A percentile compares a stretch with the other conserved stretches of the same genome.
Conservation (phyloP, 2,113 vertebrate species). For the Tachuris rubrigastra region DNA sequence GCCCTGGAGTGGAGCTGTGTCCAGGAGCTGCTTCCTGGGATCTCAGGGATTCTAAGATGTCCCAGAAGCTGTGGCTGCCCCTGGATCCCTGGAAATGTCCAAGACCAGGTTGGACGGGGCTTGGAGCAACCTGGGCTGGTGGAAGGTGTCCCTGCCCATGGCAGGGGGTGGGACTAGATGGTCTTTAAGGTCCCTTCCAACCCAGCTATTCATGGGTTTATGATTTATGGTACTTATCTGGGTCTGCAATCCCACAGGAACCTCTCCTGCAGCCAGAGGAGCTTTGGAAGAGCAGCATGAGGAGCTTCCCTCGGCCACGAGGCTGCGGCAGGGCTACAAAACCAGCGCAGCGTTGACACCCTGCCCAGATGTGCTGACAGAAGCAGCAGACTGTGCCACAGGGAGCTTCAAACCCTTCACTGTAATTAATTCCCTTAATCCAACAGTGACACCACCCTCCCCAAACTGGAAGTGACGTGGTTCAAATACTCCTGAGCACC, state of each 20-base stretch:
- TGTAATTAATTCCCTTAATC: neutral
- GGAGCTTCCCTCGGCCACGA: neutral
- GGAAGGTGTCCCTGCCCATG: neutral
- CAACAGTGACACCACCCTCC: neutral
- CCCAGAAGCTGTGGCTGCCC: neutral
- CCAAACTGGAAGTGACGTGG: neutral
- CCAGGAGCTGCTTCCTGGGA: neutral
- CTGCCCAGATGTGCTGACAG: neutral
- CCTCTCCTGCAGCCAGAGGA: neutral
- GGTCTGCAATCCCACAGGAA: neutral
- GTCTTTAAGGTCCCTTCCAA: neutral
- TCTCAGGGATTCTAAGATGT: neutral
- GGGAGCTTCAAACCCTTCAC: neutral
- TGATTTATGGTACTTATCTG: neutral
- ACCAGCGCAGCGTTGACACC: neutral
- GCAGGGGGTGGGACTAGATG: neutral
- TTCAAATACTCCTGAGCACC: neutral
- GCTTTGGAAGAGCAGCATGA: neutral
- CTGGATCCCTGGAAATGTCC: neutral
- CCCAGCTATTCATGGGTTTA: neutral
- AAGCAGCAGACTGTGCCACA: neutral
- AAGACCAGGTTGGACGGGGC: neutral
- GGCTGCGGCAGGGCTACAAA: neutral
- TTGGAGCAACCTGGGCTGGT: neutral
- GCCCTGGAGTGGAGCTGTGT: neutral